A percentile compares a stretch with the other conserved stretches of the same genome.
Evolutionary conservation across 2,113 vertebrate species (phyloP).

Genomic region (Zeus faber): DNA sequence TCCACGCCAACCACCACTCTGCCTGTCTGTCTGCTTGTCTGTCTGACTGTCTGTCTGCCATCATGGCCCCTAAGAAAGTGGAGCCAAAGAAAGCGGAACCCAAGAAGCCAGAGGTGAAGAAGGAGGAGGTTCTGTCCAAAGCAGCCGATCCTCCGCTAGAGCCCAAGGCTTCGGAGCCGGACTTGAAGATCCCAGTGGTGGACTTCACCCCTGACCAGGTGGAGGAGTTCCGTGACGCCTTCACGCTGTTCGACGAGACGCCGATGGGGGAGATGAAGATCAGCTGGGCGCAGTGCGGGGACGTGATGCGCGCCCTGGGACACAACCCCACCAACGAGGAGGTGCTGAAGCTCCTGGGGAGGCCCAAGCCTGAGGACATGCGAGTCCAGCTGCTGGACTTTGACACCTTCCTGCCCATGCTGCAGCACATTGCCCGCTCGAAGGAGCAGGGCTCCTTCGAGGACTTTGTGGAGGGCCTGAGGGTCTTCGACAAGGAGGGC

Average conservation of each 20-base stretch:
- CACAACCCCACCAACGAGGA: slow-evolving; percentile 96
- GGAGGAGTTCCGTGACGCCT: slow-evolving; percentile 94
- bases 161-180: slow-evolving; percentile 51
- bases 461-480: slow-evolving; percentile 94
- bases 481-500: slow-evolving; percentile 74
- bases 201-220: slow-evolving; percentile 84
- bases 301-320: slow-evolving; percentile 89
- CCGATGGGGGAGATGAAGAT: slow-evolving; percentile 90
- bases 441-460: slow-evolving; percentile 94
- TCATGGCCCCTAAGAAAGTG: slow-evolving; percentile 52
- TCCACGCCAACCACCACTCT: background rate
- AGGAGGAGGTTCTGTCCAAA: slow-evolving; percentile 62
- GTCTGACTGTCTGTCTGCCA: background rate
- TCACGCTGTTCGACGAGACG: slow-evolving; percentile 89
- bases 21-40: background rate
- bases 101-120: slow-evolving; percentile 69
- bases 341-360: slow-evolving; percentile 88
- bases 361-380: slow-evolving; percentile 91
- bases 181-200: slow-evolving; percentile 68
- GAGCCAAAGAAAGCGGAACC: slow-evolving; percentile 73
- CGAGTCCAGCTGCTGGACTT: slow-evolving; percentile 87
- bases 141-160: slow-evolving; percentile 30
- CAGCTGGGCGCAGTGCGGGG: slow-evolving; percentile 85
- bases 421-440: slow-evolving; percentile 88
- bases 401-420: slow-evolving; percentile 91